phyloP scores from a whole-genome alignment of 2,113 vertebrate species.

The Lethenteron reissneri region DNA sequence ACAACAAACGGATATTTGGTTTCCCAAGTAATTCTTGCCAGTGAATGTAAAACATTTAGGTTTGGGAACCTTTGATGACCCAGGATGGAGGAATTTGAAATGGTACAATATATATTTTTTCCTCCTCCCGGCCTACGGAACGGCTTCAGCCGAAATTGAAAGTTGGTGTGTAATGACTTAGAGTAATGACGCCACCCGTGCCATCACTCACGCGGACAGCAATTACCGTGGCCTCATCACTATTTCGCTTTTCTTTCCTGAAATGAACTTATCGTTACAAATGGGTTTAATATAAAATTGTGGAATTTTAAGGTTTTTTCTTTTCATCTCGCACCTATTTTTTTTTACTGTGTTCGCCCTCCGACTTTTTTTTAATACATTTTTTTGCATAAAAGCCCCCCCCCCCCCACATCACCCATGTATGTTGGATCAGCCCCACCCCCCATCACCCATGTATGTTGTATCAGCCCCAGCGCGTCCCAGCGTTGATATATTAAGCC shows the following conservation, averaged over 20 bases:
- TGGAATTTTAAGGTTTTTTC: not conserved
- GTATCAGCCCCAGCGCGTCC: too few relatives aligned
- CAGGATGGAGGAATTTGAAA: constrained; percentile 1
- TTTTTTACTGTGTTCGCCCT: too few relatives aligned
- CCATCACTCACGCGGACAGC: constrained; percentile 6
- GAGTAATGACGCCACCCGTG: not conserved
- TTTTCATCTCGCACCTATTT: too few relatives aligned
- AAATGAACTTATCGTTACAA: constrained; percentile 7
- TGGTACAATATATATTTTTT: not conserved
- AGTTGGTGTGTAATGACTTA: constrained; percentile 6
- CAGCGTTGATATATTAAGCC: too few relatives aligned
- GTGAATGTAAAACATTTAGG: constrained; percentile 1
- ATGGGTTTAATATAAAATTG: constrained; percentile 5
- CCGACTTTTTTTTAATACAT: too few relatives aligned
- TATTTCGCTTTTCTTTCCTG: not conserved
- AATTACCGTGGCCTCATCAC: not conserved
- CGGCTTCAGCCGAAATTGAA: constrained; percentile 6
- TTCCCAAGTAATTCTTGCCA: constrained; percentile 4
- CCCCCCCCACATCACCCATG: too few relatives aligned
- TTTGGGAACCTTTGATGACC: constrained; percentile 4
- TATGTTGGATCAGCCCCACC: too few relatives aligned
- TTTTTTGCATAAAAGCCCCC: too few relatives aligned
- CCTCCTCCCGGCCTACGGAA: not conserved
- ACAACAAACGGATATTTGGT: not conserved
- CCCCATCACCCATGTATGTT: too few relatives aligned